Evolutionary conservation across 2,888 invertebrate species (phyloP).

Genomic region (Macaria notata): DNA sequence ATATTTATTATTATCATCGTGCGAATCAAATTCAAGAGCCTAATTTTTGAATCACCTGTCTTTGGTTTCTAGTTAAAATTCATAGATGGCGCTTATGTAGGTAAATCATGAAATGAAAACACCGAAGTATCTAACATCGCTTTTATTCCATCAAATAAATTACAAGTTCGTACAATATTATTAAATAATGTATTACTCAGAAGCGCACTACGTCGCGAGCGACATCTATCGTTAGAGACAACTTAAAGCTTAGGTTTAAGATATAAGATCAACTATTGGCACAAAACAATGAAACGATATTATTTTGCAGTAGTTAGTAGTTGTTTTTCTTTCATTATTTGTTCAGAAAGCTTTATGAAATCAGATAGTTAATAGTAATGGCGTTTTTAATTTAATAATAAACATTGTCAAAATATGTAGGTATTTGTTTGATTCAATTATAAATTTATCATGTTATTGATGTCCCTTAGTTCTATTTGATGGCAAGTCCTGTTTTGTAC

Average conservation of each 20-base stretch:
- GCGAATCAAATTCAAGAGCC: too few relatives aligned
- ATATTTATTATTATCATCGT: too few relatives aligned
- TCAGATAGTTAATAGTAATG: neutral
- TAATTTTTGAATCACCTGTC: too few relatives aligned
- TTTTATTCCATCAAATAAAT: slow-evolving; percentile 71
- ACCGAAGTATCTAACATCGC: slow-evolving; percentile 56
- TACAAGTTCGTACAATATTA: slow-evolving; percentile 57
- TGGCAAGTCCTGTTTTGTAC: neutral
- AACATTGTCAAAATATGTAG: neutral
- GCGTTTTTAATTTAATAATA: neutral
- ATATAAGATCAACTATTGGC: slow-evolving; percentile 47
- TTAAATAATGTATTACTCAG: slow-evolving; percentile 50
- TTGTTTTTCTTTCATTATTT: neutral
- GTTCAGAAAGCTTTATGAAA: too few relatives aligned
- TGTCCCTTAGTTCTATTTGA: too few relatives aligned
- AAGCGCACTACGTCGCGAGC: slow-evolving; percentile 37
- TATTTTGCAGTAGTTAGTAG: too few relatives aligned
- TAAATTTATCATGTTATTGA: too few relatives aligned
- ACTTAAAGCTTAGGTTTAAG: slow-evolving; percentile 52
- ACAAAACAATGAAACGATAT: neutral
- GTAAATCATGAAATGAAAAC: slow-evolving; percentile 24
- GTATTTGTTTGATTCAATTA: neutral
- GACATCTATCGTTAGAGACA: slow-evolving; percentile 39
- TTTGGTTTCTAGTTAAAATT: too few relatives aligned
- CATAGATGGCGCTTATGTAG: too few relatives aligned